Evolutionary conservation across 2,797 vertebrate species (phyloP), one percentile per base, ranked within the genome.

Genomic region (Chelon labrosus): DNA sequence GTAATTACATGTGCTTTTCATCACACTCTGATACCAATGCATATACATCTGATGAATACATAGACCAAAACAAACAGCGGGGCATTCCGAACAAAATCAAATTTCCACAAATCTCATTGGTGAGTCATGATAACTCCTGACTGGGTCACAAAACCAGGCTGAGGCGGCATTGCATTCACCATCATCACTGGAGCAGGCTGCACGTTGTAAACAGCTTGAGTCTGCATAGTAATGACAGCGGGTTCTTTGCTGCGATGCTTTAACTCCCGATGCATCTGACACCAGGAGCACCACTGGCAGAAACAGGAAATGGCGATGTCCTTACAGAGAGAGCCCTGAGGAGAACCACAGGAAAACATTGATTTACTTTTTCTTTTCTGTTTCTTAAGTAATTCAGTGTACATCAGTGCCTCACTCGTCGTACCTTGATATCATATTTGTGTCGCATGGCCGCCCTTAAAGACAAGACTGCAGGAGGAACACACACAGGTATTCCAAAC

Each of bases 181-280:
- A 1, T 62, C 3, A 61, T 13, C 19, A 50, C 25, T 53, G 25
- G 51, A 31, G 14, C 25, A 8, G 16, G 6, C 0, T 71, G 27
- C 2, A 73, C 0, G 0, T 60, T 78, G 27, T 87, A 13, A 47
- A n/a, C 2, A 3, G 17, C 19, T 3, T 19, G 7, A 47, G 7
- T 3, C 46, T 17, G 7, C 0, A 9, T 4, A 1, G 55, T 70
- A 2, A 84, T 0, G 2, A 85, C n/a, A 0, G 25, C 9, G 2
- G 60, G 6, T 0, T 0, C 0, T 25, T 38, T 35, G 0, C 70
- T 60, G 0, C 44, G 85, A 1, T 71, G 0, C 35, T 73, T 87
- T 0, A 94, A 31, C 77, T 95, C 92, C 0, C 92, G 87, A 9
- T 88, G 79, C 81, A 95, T 88, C 77, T 94, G 93, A 78, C 92